Base-by-base conservation (phyloP, 2,888 invertebrate species). In the Notocelia uddmanniana region DNA sequence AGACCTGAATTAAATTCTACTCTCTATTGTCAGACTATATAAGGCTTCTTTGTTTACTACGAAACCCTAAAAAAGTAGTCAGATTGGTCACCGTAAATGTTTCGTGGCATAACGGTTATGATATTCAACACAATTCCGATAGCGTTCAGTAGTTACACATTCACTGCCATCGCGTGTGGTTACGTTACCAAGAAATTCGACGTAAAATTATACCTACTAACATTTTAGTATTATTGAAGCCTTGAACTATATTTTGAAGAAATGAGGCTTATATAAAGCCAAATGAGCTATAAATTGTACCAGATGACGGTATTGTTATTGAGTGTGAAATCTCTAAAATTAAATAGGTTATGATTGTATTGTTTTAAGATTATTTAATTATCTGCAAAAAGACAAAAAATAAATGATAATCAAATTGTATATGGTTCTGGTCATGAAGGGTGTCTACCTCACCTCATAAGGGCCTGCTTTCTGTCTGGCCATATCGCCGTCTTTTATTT, bases 231-330 rank as follows among this genome's bases (percentile, higher is more conserved):
- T 70, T 66, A 66, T 59, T 59, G 31, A 52, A 37, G 41, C 64
- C 70, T 66, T 70, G 64, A 66, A 70, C 58, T 34, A 18, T 70
- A 59, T 59, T 59, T 59, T 62, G 18, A 21, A 45, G 57, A 67
- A 31, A 31, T 31, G 31, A 45, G 52, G 15, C 21, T 50, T 41
- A 50, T 59, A 37, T 34, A 45, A 45, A 41, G 31, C 10, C 23
- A 2, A 19, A 15, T 3, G 6, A 18, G n/a, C 26, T 15, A 13
- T 26, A 23, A 26, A 54, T 15, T 26, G 15, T 26, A 55, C 0
- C 9, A 23, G n/a, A n/a, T 54, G 26, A 26, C n/a, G 15, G 23
- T 23, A 54, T n/a, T 2, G 8, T 54, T 54, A 8, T 11, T 23
- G 8, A 54, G 13, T 54, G 26, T 15, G 5, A 23, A 37, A 37